Percentiles rank a stretch among this genome's conserved stretches.
phyloP scores from a whole-genome alignment of 53 echinoderm and acorn worm species.

The Zoroaster sp. region DNA sequence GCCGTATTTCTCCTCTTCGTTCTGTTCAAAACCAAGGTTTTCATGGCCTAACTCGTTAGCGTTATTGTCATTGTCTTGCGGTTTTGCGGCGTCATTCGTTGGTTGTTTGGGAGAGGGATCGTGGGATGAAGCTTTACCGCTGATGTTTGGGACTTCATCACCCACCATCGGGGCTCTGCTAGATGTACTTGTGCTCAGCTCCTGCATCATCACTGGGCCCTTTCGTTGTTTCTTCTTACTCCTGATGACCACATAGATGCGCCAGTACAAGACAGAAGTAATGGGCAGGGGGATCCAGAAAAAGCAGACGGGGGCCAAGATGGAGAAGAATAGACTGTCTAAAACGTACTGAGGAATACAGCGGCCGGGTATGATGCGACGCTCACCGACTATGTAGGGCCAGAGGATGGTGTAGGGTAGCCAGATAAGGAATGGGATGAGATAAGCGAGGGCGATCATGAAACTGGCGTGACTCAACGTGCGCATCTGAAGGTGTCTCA shows the following conservation, averaged over 20 bases:
- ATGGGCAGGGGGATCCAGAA: slow-evolving; percentile 45
- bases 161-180: neutral
- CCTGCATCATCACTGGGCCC: too few relatives aligned
- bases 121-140: too few relatives aligned
- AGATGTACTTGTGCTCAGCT: neutral
- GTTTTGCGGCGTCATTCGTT: neutral
- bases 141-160: neutral
- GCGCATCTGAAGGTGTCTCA: slow-evolving; percentile 53
- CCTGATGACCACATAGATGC: slow-evolving; percentile 52
- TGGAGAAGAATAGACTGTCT: slow-evolving; percentile 40
- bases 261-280: slow-evolving; percentile 18
- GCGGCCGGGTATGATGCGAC: slow-evolving; percentile 19
- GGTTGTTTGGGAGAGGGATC: neutral
- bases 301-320: slow-evolving; percentile 24
- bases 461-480: slow-evolving; percentile 42
- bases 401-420: slow-evolving; percentile 42
- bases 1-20: neutral
- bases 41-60: neutral
- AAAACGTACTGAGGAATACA: slow-evolving; percentile 58
- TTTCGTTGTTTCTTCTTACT: neutral
- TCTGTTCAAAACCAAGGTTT: neutral
- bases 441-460: slow-evolving; percentile 55
- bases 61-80: neutral
- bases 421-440: slow-evolving; percentile 55
- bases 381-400: slow-evolving; percentile 47